Base-by-base conservation (phyloP, 1,140 invertebrate genomes). In the Zaprionus vittiger region DNA sequence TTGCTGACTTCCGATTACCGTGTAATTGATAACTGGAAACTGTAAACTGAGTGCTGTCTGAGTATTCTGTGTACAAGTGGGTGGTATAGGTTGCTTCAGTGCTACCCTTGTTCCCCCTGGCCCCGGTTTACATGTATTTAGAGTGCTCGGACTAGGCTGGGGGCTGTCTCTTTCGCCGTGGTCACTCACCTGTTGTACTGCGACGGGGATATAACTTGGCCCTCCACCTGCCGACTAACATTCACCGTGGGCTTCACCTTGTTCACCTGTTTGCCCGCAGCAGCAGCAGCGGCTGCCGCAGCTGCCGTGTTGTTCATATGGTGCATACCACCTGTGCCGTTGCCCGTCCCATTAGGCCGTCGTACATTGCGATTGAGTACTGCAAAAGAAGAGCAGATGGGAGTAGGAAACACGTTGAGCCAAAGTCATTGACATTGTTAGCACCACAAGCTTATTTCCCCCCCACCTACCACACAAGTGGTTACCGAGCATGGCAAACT, bases 241-340 rank as follows among this genome's bases (percentile, higher is more conserved):
- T 96, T 97, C 59, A 97, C 96, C 85, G 96, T 97, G 37, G 96
- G 96, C 93, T 97, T 97, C 81, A 97, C 96, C 93, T 97, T 97
- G 93, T 97, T 97, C 84, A 97, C 96, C 93, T 97, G 96, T 92
- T 97, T 96, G 69, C 94, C 95, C 65, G 94, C 95, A n/a, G 95
- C 80, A 12, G 95, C 86, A 22, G 85, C 79, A n/a, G 85, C 81
- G 5, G 95, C 85, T 6, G 84, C 81, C 11, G 84, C 81, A 15
- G 73, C 85, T 5, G 86, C 79, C 9, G 86, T 90, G 26, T 89
- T 95, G 91, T 95, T 96, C 93, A 95, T 94, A 83, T 96, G 94
- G 94, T 94, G 80, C 94, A 95, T 60, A 94, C 71, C 94, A 77
- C 94, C 94, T 12, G 85, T 82, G 76, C 95, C 95, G 80, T 95